These are phyloP conservation scores for Drosophila funebris DNA, from an alignment of 1,140 invertebrate genomes.

Conservation along the genomic window DNA sequence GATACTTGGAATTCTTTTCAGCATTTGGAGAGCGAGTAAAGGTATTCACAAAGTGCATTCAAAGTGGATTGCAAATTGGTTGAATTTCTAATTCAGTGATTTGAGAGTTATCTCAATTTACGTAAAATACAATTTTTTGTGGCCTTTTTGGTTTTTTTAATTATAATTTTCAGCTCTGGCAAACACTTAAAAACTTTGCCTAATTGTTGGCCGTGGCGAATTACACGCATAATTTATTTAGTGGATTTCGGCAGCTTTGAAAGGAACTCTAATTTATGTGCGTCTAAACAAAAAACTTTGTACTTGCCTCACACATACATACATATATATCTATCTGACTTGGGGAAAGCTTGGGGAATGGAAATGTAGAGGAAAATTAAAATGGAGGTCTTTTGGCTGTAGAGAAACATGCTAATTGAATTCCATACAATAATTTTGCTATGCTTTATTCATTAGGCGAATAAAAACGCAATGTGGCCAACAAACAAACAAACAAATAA, in stretches of 20 bases:
- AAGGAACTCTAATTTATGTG: slow-evolving; percentile 28
- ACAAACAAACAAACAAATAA: slow-evolving; percentile 38
- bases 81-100: slow-evolving; percentile 21
- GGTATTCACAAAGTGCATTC: not conserved
- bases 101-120: slow-evolving; percentile 8
- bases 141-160: slow-evolving; percentile 25
- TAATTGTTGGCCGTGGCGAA: slow-evolving; percentile 35
- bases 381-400: not conserved
- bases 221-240: slow-evolving; percentile 62
- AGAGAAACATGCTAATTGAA: slow-evolving; percentile 62
- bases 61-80: not conserved
- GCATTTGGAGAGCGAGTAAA: not conserved
- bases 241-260: slow-evolving; percentile 22
- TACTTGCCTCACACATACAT: slow-evolving; percentile 33
- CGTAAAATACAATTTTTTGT: not conserved
- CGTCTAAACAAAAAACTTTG: slow-evolving; percentile 37
- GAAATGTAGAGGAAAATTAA: too few relatives aligned
- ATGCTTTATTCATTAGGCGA: slow-evolving; percentile 66
- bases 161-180: slow-evolving; percentile 51
- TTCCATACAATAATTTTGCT: slow-evolving; percentile 62
- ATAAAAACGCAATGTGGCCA: slow-evolving; percentile 41
- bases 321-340: slow-evolving; percentile 23
- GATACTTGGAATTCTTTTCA: not conserved
- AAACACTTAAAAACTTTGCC: slow-evolving; percentile 44
- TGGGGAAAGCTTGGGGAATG: not conserved